These are phyloP conservation scores for Hirudo medicinalis DNA, from an alignment of 1,140 invertebrate species.

Conservation along the genomic window DNA sequence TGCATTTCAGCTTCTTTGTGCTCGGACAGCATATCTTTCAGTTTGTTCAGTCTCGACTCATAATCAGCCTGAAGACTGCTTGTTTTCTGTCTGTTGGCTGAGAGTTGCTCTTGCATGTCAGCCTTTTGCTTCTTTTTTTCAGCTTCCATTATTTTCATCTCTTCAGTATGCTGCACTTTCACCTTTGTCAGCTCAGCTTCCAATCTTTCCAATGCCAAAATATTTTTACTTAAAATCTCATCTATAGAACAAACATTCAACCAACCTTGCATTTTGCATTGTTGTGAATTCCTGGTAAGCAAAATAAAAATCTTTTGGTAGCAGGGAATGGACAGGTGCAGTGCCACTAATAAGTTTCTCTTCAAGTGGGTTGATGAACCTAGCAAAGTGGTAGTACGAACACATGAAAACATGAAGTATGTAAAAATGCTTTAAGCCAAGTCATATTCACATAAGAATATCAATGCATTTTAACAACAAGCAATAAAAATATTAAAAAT, in stretches of 20 bases:
- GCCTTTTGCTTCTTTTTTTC: conserved; percentile 33
- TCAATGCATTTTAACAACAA: conserved; percentile 12
- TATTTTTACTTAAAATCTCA: neutral
- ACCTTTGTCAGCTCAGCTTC: conserved; percentile 40
- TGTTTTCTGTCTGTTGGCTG: conserved; percentile 28
- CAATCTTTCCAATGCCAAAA: neutral
- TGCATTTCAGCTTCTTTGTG: too few relatives aligned
- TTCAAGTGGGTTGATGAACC: conserved; percentile 38
- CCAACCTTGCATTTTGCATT: conserved; percentile 47
- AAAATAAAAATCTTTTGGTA: conserved; percentile 48
- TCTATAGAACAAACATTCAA: conserved; percentile 17
- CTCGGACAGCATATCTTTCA: too few relatives aligned
- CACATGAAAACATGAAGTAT: neutral
- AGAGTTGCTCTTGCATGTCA: conserved; percentile 30
- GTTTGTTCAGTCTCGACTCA: conserved; percentile 23
- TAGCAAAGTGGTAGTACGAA: conserved; percentile 27
- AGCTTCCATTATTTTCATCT: conserved; percentile 43
- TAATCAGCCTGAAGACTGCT: conserved; percentile 28
- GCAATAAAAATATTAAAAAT: too few relatives aligned
- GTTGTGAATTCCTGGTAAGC: conserved; percentile 52
- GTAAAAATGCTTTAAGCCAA: neutral
- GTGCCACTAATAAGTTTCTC: conserved; percentile 25
- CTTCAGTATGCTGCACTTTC: conserved; percentile 34
- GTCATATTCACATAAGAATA: conserved; percentile 3
- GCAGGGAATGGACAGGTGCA: conserved; percentile 25